phyloP scores from a whole-genome alignment of 2,113 vertebrate species.

The Coregonus clupeaformis region DNA sequence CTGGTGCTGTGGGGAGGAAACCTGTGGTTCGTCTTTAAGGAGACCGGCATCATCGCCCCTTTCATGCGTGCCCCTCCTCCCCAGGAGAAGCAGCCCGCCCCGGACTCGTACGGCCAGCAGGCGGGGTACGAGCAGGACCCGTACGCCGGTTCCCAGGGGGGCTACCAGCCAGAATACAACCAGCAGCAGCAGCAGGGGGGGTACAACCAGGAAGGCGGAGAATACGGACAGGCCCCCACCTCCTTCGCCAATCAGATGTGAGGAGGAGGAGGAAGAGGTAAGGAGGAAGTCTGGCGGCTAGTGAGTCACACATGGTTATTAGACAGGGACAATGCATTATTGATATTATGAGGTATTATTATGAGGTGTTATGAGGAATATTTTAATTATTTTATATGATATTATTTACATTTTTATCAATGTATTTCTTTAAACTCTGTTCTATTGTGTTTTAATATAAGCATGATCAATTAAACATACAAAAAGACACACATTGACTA shows the following conservation, averaged over 20 bases:
- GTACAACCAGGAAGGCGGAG: constrained; percentile 69
- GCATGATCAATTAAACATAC: too few species aligned
- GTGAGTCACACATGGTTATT: constrained; percentile 45
- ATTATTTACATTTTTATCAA: not conserved
- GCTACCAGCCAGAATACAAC: constrained; percentile 81
- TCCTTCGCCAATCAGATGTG: constrained; percentile 93
- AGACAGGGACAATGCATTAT: too few species aligned
- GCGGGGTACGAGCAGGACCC: constrained; percentile 78
- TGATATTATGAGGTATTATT: too few species aligned
- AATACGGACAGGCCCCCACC: constrained; percentile 78
- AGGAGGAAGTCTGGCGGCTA: constrained; percentile 53
- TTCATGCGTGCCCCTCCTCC: constrained; percentile 76
- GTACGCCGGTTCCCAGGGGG: constrained; percentile 70
- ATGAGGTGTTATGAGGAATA: too few species aligned
- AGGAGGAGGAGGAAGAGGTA: constrained; percentile 22
- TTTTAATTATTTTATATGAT: too few species aligned
- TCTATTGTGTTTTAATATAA: too few species aligned
- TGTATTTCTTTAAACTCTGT: too few species aligned
- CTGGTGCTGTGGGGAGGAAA: constrained; percentile 86
- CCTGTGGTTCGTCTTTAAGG: constrained; percentile 91
- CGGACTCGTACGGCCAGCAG: constrained; percentile 75
- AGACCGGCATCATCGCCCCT: constrained; percentile 84
- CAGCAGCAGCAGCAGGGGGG: constrained; percentile 66
- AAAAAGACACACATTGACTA: too few species aligned
- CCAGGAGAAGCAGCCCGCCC: constrained; percentile 79